Evolutionary conservation across 2,113 vertebrate species (phyloP), one percentile per base, ranked within the genome.

Genomic region (Mystacornis crossleyi): DNA sequence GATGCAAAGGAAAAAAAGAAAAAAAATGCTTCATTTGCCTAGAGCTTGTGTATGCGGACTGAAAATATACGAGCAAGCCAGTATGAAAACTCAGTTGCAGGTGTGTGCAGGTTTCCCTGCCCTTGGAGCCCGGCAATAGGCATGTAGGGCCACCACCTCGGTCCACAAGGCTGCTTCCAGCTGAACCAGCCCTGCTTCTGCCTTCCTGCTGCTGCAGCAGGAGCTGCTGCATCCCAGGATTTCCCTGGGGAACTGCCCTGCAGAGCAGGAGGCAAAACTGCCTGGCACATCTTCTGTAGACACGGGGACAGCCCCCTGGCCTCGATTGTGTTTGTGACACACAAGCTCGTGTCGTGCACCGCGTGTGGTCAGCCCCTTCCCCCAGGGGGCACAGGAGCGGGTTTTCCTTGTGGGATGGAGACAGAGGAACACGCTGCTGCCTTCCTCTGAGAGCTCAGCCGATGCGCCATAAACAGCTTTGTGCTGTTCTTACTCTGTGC

Each of bases 61-160:
- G 34, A 60, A 94, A 55, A 66, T 55, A 43, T 0, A n/a, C 0
- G 2, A 53, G 54, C 40, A 61, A 92, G 28, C 2, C 54, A n/a
- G 28, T 9, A 15, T 36, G n/a, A 42, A 66, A 69, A 23, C 18
- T 50, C 55, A 79, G 15, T 2, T n/a, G 45, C 28, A 64, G 21
- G 17, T 38, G 42, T 12, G 18, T 66, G 55, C 13, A 51, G 33
- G 34, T 36, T 48, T 57, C 36, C 9, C 8, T 38, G 75, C 75
- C 9, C 2, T 36, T 11, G 38, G 19, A 72, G 21, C 19, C 58
- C 7, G 31, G 28, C 45, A 48, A 12, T 10, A 14, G 19, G 20
- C 17, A 24, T 0, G 0, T 0, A 55, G 33, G 24, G 15, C 10
- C 43, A 53, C 61, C 50, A 4, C 13, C 26, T 34, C 0, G 0